Evolutionary conservation across 2,888 invertebrate genomes (phyloP).

Genomic region (Aphrophora alni): DNA sequence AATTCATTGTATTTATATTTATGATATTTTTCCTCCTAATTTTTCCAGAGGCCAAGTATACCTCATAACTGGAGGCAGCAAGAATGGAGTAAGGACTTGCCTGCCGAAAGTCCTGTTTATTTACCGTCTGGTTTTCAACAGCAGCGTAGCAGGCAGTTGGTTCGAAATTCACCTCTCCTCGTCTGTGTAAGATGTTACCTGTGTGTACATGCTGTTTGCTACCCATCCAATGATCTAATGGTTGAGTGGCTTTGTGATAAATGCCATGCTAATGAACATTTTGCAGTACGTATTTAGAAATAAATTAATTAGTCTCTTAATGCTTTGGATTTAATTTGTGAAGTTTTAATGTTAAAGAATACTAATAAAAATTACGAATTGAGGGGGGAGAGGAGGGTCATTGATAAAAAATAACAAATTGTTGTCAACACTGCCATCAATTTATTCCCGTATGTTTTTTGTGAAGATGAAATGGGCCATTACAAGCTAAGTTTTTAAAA

Average conservation of each 20-base stretch:
- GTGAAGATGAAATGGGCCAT: no score
- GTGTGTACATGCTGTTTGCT: constrained; percentile 65
- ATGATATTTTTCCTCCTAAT: neutral
- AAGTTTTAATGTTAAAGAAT: no score
- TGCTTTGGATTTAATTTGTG: neutral
- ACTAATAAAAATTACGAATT: no score
- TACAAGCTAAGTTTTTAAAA: no score
- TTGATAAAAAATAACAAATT: no score
- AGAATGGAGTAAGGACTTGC: constrained; percentile 35
- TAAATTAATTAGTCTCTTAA: neutral
- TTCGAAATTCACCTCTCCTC: constrained; percentile 55
- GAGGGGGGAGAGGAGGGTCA: no score
- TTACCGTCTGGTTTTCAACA: constrained; percentile 2
- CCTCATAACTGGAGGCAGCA: constrained; percentile 29
- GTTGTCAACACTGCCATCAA: no score
- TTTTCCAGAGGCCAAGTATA: constrained; percentile 21
- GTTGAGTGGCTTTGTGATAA: constrained; percentile 58
- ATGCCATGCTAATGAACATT: constrained; percentile 56
- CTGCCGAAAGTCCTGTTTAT: constrained; percentile 30
- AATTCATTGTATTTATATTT: no score
- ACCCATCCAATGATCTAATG: constrained; percentile 45
- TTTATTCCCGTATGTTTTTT: no score
- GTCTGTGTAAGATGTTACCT: constrained; percentile 64
- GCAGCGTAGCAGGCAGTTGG: constrained; percentile 26
- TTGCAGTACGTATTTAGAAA: constrained; percentile 54